Base-by-base conservation (phyloP, 2,113 vertebrate species). In the Sterrhoptilus dennistouni region DNA sequence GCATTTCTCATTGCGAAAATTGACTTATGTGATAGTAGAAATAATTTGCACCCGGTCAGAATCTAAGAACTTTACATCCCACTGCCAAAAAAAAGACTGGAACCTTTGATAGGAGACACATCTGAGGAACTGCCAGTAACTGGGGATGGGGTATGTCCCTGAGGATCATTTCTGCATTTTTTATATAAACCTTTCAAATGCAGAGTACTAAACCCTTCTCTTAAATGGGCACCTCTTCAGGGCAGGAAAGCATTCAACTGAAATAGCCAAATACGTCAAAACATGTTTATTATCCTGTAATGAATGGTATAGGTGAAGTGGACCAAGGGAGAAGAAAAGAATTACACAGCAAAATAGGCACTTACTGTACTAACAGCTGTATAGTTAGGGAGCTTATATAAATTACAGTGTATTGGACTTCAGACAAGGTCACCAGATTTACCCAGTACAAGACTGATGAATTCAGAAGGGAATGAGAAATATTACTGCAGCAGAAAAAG, bases 401-500 rank as follows among this genome's bases (percentile, higher is more conserved):
- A 91, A 93, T 89, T 64, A 38, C 18, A 65, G 33, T 1, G 0
- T 60, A 29, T 35, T 80, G 57, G n/a, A 59, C 82, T 89, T 83
- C 74, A 91, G 74, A 61, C 57, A 80, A 79, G 84, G 81, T 70
- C 70, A 79, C 53, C 38, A 50, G 74, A 87, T 87, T 68, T 85
- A 64, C 74, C 45, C 60, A 68, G 35, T 14, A 79, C 50, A 90
- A 45, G 53, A 61, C 61, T 27, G 33, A 57, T 35, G 36, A 96
- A 92, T 94, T 96, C 61, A 85, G 54, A 89, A 89, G n/a, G 74
- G 91, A 95, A 96, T 68, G 31, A 89, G 57, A 91, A 87, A 71
- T 80, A 60, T 22, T 61, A 65, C 54, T 76, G 53, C 57, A 45
- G 44, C 19, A 18, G 31, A 78, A 81, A 74, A 89, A 57, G 4